phyloP scores from a whole-genome alignment of 2,888 invertebrate genomes.

The Anthophora plumipes region DNA sequence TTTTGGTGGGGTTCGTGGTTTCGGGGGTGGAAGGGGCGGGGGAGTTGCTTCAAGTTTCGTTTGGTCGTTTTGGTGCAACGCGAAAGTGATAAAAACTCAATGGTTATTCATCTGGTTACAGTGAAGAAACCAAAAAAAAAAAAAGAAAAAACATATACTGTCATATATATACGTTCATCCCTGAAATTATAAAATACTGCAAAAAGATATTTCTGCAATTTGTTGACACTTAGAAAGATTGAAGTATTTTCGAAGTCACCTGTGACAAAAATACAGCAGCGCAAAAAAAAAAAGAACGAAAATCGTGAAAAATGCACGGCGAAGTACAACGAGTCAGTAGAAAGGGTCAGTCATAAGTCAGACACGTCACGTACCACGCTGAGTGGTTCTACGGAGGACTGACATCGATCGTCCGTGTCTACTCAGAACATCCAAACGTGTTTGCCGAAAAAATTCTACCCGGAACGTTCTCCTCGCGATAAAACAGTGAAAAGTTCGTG shows the following conservation, averaged over 20 bases:
- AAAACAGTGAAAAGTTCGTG: no score
- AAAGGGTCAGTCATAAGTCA: conserved; percentile 13
- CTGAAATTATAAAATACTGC: no score
- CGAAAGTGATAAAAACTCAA: background rate
- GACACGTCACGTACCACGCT: conserved; percentile 4
- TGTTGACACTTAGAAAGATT: background rate
- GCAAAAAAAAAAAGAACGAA: background rate
- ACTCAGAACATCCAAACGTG: background rate
- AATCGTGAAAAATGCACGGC: no score
- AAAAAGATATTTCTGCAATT: no score
- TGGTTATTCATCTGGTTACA: background rate
- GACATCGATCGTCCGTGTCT: conserved; percentile 5
- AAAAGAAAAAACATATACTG: no score
- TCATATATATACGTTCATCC: no score
- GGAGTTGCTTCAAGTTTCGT: background rate
- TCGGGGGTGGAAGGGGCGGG: background rate
- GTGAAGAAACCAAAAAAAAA: background rate
- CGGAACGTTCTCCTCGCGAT: conserved; percentile 3
- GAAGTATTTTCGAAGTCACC: background rate
- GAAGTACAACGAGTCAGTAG: conserved; percentile 19
- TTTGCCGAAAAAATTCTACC: background rate
- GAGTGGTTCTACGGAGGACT: background rate
- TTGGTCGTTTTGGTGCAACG: background rate
- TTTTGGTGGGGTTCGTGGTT: no score
- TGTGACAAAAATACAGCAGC: background rate